Percentiles rank a stretch among this genome's conserved stretches.
phyloP scores from a whole-genome alignment of 2,797 vertebrate species.

The Molossus molossus region DNA sequence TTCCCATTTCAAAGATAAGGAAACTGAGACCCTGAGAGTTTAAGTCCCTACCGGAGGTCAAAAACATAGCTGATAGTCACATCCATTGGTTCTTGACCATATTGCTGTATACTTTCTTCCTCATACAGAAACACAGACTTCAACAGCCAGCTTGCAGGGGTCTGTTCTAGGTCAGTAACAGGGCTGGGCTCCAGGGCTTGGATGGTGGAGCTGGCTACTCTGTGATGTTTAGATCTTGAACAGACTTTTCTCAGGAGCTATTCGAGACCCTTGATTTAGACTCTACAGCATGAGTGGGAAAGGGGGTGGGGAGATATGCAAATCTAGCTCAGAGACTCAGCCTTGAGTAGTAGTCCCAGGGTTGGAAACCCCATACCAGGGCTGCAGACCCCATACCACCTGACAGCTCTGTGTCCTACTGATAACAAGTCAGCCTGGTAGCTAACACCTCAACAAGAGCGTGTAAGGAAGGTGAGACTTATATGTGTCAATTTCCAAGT shows the following conservation, averaged over 20 bases:
- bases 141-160: neutral
- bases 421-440: neutral
- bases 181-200: neutral
- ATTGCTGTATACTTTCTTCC: neutral
- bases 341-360: neutral
- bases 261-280: neutral
- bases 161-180: neutral
- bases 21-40: conserved; percentile 9
- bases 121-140: neutral
- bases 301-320: neutral
- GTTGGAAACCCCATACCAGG: neutral
- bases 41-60: neutral
- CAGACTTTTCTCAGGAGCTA: neutral
- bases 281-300: neutral
- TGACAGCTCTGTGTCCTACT: neutral
- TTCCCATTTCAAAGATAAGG: neutral
- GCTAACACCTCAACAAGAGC: neutral
- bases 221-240: neutral
- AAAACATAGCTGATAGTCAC: conserved; percentile 7
- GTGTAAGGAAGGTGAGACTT: neutral
- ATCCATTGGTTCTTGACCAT: neutral
- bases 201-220: neutral
- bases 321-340: neutral
- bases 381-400: neutral
- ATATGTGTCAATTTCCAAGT: neutral